A percentile compares a stretch with the other conserved stretches of the same genome.
Conservation (phyloP, 2,797 vertebrate species). For the Thripadectes ignobilis region DNA sequence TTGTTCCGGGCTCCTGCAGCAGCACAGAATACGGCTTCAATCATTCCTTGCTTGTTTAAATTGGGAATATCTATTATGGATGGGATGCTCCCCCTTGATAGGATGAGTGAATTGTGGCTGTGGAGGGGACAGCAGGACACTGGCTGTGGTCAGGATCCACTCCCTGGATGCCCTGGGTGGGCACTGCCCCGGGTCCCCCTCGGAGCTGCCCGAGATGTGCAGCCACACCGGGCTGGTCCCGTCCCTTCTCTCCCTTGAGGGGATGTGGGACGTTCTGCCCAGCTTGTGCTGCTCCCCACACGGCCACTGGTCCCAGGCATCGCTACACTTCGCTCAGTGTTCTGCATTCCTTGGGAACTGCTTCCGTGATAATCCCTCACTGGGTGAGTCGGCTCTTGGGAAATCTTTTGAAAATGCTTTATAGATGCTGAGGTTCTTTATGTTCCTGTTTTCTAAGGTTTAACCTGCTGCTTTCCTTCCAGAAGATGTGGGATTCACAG, state of each 20-base stretch:
- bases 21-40: background rate
- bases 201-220: background rate
- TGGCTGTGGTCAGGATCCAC: background rate
- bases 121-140: background rate
- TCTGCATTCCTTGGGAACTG: background rate
- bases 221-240: fast-evolving
- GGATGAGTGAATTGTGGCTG: background rate
- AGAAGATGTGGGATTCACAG: background rate
- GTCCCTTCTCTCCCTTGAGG: fast-evolving
- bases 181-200: background rate
- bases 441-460: background rate
- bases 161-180: background rate
- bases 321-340: fast-evolving
- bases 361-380: fast-evolving
- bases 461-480: background rate
- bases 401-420: background rate
- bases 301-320: background rate
- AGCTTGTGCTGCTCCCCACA: fast-evolving
- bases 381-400: background rate
- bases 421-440: fast-evolving
- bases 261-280: fast-evolving
- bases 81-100: background rate
- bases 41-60: background rate
- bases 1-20: background rate
- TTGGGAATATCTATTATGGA: background rate